Evolutionary conservation across 2,113 vertebrate species (phyloP).

Genomic region (Girardinichthys multiradiatus): DNA sequence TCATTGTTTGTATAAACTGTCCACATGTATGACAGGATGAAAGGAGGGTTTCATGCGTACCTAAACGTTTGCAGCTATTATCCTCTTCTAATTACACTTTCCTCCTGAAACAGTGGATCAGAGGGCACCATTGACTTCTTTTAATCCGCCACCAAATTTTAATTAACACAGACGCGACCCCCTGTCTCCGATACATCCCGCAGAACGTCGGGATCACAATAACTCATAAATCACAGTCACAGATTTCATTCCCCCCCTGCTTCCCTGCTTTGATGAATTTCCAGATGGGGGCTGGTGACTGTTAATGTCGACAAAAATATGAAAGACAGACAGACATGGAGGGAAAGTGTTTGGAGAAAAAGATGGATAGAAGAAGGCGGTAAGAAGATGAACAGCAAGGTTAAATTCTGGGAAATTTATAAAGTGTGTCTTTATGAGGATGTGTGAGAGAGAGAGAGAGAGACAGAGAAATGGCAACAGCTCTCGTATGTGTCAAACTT

Average conservation of each 20-base stretch:
- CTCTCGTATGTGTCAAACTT: conserved; percentile 63
- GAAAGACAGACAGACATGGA: conserved; percentile 27
- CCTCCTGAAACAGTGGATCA: conserved; percentile 76
- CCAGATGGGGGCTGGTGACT: conserved; percentile 65
- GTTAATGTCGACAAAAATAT: conserved; percentile 64
- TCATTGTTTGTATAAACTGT: neutral
- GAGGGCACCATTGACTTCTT: conserved; percentile 77
- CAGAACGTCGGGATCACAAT: conserved; percentile 74
- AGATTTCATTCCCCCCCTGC: conserved; percentile 66
- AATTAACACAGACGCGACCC: conserved; percentile 80
- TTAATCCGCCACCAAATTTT: conserved; percentile 81
- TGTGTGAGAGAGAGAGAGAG: conserved; percentile 39
- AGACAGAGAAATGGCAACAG: conserved; percentile 50
- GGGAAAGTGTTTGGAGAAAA: conserved; percentile 13
- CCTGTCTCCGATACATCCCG: conserved; percentile 68
- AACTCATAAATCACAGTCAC: conserved; percentile 78
- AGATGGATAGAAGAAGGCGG: conserved; percentile 9
- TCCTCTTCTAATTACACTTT: conserved; percentile 80
- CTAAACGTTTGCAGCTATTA: conserved; percentile 53
- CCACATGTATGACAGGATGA: neutral
- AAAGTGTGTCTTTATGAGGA: conserved; percentile 47
- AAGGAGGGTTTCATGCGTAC: conserved; percentile 8
- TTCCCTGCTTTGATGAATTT: conserved; percentile 74
- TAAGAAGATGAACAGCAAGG: conserved; percentile 41
- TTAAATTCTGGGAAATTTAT: conserved; percentile 32